phyloP scores from a whole-genome alignment of 2,888 invertebrate species.

The Malthinus seriepunctatus region DNA sequence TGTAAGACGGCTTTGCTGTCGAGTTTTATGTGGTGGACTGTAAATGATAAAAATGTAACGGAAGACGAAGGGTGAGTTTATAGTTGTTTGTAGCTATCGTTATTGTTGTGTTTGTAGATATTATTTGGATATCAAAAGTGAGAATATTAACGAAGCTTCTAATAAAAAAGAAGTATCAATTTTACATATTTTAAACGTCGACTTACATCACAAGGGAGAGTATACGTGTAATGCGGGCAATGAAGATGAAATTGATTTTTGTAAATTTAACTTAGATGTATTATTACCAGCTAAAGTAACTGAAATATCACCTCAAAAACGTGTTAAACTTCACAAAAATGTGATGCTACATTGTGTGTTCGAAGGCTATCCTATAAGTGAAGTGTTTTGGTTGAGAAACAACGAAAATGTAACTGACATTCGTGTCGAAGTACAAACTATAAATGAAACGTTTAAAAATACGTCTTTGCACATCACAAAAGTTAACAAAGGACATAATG shows the following conservation, averaged over 20 bases:
- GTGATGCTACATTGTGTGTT: slow-evolving; percentile 61
- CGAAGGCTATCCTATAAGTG: slow-evolving; percentile 62
- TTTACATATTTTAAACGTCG: slow-evolving; percentile 59
- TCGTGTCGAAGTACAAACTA: slow-evolving; percentile 42
- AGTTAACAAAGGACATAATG: slow-evolving; percentile 72
- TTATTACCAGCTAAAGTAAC: slow-evolving; percentile 58
- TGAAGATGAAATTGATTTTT: slow-evolving; percentile 48
- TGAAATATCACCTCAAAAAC: slow-evolving; percentile 53
- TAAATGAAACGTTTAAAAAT: slow-evolving; percentile 64
- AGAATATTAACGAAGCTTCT: slow-evolving; percentile 51
- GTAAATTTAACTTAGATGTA: slow-evolving; percentile 50
- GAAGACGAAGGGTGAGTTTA: slow-evolving; percentile 55
- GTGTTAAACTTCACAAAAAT: slow-evolving; percentile 58
- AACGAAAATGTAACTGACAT: slow-evolving; percentile 53
- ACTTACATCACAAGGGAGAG: slow-evolving; percentile 62
- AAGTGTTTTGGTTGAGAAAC: slow-evolving; percentile 63
- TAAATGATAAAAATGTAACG: slow-evolving; percentile 60
- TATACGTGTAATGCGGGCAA: slow-evolving; percentile 62
- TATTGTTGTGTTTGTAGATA: slow-evolving; percentile 41
- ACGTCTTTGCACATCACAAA: slow-evolving; percentile 62
- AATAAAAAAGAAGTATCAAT: slow-evolving; percentile 55
- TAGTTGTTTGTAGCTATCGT: too few relatives aligned
- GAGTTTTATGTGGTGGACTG: slow-evolving; percentile 63
- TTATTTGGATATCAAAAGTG: slow-evolving; percentile 50
- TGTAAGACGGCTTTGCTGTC: slow-evolving; percentile 59